A percentile compares a stretch with the other conserved stretches of the same genome.
These are phyloP conservation scores for Xanthia togata DNA, from an alignment of 2,888 invertebrate species.

Conservation along the genomic window DNA sequence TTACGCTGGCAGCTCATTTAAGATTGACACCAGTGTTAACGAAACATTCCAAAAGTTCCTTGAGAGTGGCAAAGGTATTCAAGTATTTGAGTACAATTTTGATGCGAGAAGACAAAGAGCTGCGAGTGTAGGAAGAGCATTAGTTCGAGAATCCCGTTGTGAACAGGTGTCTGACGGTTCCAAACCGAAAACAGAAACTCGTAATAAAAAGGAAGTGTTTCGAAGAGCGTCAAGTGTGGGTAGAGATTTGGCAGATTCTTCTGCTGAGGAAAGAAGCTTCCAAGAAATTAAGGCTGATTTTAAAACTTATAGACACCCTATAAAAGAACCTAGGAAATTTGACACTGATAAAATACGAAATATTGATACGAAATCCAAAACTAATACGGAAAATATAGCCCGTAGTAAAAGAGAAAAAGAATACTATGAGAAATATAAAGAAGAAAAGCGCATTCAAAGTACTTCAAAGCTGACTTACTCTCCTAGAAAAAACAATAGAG, in stretches of 20 bases:
- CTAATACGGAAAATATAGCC: constrained; percentile 43
- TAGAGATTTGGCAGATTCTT: constrained; percentile 67
- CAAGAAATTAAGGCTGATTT: constrained; percentile 85
- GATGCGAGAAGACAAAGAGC: constrained; percentile 81
- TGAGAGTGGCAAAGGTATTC: constrained; percentile 68
- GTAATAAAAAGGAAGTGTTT: constrained; percentile 67
- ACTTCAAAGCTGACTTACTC: constrained; percentile 67
- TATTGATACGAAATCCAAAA: constrained; percentile 48
- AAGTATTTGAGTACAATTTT: constrained; percentile 71
- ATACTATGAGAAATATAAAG: constrained; percentile 44
- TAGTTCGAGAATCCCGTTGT: constrained; percentile 68
- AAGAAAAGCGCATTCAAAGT: constrained; percentile 25
- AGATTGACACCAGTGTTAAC: constrained; percentile 84
- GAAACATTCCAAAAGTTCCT: constrained; percentile 80
- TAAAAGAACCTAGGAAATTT: constrained; percentile 40
- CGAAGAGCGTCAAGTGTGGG: constrained; percentile 83
- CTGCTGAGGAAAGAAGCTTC: constrained; percentile 72
- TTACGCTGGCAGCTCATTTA: constrained; percentile 77
- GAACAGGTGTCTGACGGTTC: constrained; percentile 40
- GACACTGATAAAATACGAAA: constrained; percentile 46
- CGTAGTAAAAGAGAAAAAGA: constrained; percentile 72
- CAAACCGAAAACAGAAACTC: constrained; percentile 27
- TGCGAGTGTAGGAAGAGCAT: constrained; percentile 82
- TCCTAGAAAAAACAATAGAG: constrained; percentile 78
- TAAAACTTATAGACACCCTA: constrained; percentile 72